Conservation (phyloP, 1,140 invertebrate species). For the Drosophila triauraria region DNA sequence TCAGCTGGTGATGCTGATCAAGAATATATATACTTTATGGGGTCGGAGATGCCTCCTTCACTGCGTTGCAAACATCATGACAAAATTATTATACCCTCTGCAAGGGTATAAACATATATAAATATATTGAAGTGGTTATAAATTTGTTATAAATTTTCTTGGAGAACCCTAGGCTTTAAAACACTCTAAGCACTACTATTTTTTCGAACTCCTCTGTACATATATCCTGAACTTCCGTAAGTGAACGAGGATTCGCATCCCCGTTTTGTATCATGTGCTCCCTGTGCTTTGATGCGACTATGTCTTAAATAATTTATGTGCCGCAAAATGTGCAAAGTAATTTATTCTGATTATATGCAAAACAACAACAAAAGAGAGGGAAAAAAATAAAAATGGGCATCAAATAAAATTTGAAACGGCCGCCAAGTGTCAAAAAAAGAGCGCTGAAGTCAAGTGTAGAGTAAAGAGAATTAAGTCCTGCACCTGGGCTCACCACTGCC, state of each 20-base stretch:
- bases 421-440: constrained; percentile 72
- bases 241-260: neutral
- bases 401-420: constrained; percentile 74
- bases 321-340: constrained; percentile 82
- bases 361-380: constrained; percentile 20
- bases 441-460: constrained; percentile 66
- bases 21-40: too few relatives aligned
- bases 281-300: constrained; percentile 41
- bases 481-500: constrained; percentile 50
- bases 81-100: too few relatives aligned
- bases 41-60: too few relatives aligned
- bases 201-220: neutral
- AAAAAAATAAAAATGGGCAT: constrained; percentile 60
- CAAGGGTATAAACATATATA: too few relatives aligned
- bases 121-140: too few relatives aligned
- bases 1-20: too few relatives aligned
- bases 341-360: constrained; percentile 81
- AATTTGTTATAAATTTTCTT: too few relatives aligned
- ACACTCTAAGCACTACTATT: neutral
- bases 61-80: too few relatives aligned
- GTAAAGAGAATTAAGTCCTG: constrained; percentile 73
- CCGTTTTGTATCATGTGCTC: constrained; percentile 16
- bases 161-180: too few relatives aligned
- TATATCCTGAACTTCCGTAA: neutral
- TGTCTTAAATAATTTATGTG: constrained; percentile 77